Evolutionary conservation across 2,113 vertebrate species (phyloP).

Genomic region (Eolophus roseicapilla): DNA sequence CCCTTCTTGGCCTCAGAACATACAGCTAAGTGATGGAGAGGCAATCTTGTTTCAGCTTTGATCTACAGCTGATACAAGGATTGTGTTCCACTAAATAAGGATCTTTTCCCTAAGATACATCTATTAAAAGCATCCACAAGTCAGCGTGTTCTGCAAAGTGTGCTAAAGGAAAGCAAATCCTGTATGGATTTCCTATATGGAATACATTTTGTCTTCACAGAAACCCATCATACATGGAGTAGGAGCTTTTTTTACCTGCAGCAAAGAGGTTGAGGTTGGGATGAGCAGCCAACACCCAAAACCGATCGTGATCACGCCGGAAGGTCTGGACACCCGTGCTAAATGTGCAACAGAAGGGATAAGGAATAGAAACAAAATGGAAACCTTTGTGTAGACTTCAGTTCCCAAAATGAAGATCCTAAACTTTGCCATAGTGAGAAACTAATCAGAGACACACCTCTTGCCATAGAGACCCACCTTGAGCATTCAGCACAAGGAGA

Average conservation of each 20-base stretch:
- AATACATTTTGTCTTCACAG: neutral
- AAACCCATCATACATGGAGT: too few relatives aligned
- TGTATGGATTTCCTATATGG: accelerated
- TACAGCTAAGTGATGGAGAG: neutral
- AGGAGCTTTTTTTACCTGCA: constrained; percentile 76
- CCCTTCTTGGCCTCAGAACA: neutral
- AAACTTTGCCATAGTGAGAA: neutral
- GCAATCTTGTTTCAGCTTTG: neutral
- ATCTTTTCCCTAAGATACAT: neutral
- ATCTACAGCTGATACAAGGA: neutral
- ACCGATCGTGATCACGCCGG: constrained; percentile 93
- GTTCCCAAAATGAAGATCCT: neutral
- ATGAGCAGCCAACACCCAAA: constrained; percentile 96
- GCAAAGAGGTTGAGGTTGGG: constrained; percentile 98
- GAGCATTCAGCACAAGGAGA: neutral
- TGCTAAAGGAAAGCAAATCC: neutral
- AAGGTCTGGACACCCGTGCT: constrained; percentile 96
- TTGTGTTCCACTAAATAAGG: neutral
- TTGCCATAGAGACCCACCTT: neutral
- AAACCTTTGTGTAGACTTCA: neutral
- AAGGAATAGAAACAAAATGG: neutral
- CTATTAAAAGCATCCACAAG: neutral
- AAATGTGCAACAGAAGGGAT: neutral
- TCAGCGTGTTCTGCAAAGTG: neutral
- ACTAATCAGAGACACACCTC: neutral